These are phyloP conservation scores for Cosmia pyralina DNA, from an alignment of 2,888 invertebrate species.

Conservation along the genomic window DNA sequence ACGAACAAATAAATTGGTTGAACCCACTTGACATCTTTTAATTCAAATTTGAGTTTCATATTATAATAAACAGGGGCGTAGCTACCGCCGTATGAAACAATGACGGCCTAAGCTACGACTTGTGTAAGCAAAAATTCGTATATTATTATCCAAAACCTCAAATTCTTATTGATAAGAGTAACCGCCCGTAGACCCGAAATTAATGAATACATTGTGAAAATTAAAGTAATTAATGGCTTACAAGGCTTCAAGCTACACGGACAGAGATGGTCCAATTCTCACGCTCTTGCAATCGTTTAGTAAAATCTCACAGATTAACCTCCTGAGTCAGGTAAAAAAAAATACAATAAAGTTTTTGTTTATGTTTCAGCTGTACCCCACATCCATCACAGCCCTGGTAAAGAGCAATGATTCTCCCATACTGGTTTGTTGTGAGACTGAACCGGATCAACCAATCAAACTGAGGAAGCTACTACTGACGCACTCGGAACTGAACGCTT, in stretches of 20 bases:
- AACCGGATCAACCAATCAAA: conserved; percentile 79
- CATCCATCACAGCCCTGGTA: conserved; percentile 85
- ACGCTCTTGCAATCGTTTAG: not conserved
- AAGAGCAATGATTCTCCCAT: conserved; percentile 82
- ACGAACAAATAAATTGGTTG: conserved; percentile 1
- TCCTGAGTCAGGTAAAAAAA: not conserved
- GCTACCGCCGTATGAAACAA: not conserved
- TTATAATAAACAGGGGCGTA: not conserved
- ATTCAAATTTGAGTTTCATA: not conserved
- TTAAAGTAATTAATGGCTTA: not conserved
- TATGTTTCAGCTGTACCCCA: conserved; percentile 81
- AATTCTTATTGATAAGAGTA: not conserved
- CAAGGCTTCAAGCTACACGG: not conserved
- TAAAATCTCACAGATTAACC: not conserved
- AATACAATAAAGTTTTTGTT: not conserved
- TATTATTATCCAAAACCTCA: not conserved
- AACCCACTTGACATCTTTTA: not conserved
- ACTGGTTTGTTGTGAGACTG: conserved; percentile 80
- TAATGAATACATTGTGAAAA: not conserved
- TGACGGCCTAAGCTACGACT: not conserved
- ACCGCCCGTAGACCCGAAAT: not conserved
- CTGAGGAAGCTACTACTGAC: conserved; percentile 91
- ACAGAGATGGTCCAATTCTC: not conserved
- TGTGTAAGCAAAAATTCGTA: not conserved
- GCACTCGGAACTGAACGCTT: conserved; percentile 95